Evolutionary conservation across 2,888 invertebrate species (phyloP), one percentile per base, ranked within the genome.

Genomic region (Anthophora plumipes): DNA sequence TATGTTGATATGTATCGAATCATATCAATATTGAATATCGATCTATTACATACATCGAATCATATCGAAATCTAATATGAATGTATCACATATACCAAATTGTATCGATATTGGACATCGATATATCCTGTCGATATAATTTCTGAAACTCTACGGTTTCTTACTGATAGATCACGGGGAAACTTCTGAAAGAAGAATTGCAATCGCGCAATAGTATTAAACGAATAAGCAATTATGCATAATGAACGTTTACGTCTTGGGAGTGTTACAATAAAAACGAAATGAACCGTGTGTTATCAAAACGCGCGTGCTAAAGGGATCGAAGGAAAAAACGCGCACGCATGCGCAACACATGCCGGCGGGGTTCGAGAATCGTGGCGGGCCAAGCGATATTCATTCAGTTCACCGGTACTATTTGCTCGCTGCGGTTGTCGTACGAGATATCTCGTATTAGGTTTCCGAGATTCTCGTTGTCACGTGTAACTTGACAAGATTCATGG

Each of bases 401-500:
- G 90, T 90, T 80, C 89, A 82, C 86, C 89, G 89, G 87, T 86
- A 90, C 90, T 86, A 90, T 90, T 90, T 89, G 89, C 82, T 81
- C 86, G 90, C 80, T 82, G 69, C 89, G 87, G 88, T 90, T 52
- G 46, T 31, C 72, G 67, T 52, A 52, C 54, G 48, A 25, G 46
- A 70, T 55, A 54, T 46, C 48, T n/a, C 25, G n/a, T n/a, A 39
- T n/a, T 39, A 9, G 14, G n/a, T n/a, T 20, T 12, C 55, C 25
- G 12, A 12, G 54, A 25, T 17, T 20, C 12, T 17, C 17, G 12
- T 25, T 11, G 22, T 74, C 72, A 63, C 77, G 74, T 79, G 12
- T 31, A 4, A 31, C 20, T 20, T 11, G n/a, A 11, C 37, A 14
- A 14, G 11, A 54, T 61, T 41, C n/a, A 12, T 43, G 4, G 0